Evolutionary conservation across 2,113 vertebrate species (phyloP), one percentile per base, ranked within the genome.

Genomic region (Pyxicephalus adspersus): DNA sequence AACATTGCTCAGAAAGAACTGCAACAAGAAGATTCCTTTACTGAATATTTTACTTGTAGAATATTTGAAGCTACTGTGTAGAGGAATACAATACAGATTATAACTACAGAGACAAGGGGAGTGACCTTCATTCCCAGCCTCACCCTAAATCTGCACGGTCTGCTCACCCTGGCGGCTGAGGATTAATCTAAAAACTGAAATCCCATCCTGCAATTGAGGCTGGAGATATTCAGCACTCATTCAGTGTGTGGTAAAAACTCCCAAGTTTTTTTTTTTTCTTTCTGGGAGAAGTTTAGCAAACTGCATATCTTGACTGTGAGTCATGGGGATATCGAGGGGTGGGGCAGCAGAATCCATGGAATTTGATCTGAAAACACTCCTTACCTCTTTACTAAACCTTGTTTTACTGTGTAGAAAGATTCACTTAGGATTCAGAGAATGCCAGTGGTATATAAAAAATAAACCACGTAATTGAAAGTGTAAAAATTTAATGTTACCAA

Each of bases 341-440:
- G 68, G 79, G 79, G 68, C 79, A 13, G 26, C 31, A 52, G 71
- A 64, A 81, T 81, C 79, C 79, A 81, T 81, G 79, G 79, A 81
- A 81, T 81, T 81, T 81, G 68, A 81, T 81, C 79, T 71, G 55
- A 74, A 81, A 81, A 80, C 34, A 52, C 58, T 64, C 18, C 52
- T 34, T 26, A 73, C 58, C 58, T 64, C 64, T 38, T 1, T 5
- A 78, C 76, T 57, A 57, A 81, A 64, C 68, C 61, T 55, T 19
- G 68, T 26, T 81, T 81, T 72, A 81, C 54, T 25, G 45, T 52
- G 57, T 20, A 63, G 77, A 60, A 50, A 80, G 66, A 60, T 28
- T 23, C 19, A 50, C 58, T n/a, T 25, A 73, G 45, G 9, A 81
- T 64, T 72, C 68, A 58, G 28, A 28, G 76, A 78, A 78, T 78